A percentile compares a stretch with the other conserved stretches of the same genome.
phyloP scores from a whole-genome alignment of 2,888 invertebrate genomes.

The Stenichneumon culpator region DNA sequence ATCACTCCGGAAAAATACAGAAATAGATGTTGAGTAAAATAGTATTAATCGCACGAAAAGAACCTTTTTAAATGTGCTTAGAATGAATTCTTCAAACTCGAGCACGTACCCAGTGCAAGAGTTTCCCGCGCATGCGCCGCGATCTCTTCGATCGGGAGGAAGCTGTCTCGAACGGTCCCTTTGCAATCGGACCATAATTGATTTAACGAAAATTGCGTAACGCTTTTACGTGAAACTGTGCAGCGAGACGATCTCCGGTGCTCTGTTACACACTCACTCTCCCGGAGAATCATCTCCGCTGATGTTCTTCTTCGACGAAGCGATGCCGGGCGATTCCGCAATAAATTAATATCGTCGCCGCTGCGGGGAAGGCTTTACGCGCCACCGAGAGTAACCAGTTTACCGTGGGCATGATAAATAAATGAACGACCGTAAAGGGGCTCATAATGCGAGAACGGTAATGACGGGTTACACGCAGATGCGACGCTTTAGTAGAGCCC shows the following conservation, averaged over 20 bases:
- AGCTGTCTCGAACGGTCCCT: neutral
- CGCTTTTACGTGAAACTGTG: constrained; percentile 59
- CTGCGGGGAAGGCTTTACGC: neutral
- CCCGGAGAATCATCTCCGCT: neutral
- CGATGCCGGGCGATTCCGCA: constrained; percentile 21
- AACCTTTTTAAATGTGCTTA: too few relatives aligned
- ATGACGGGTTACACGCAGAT: constrained; percentile 53
- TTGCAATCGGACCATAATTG: constrained; percentile 16
- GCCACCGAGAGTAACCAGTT: constrained; percentile 45
- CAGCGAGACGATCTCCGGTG: constrained; percentile 8
- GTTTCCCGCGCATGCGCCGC: neutral
- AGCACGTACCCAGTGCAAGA: too few relatives aligned
- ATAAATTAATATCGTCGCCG: constrained; percentile 55
- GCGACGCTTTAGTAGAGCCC: constrained; percentile 23
- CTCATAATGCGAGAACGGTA: constrained; percentile 53
- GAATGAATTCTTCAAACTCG: too few relatives aligned
- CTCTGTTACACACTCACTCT: neutral
- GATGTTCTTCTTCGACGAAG: neutral
- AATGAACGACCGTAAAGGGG: constrained; percentile 54
- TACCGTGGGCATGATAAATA: constrained; percentile 42
- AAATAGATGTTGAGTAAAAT: too few relatives aligned
- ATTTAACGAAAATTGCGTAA: constrained; percentile 68
- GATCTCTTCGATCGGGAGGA: neutral
- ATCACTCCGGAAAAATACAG: too few relatives aligned
- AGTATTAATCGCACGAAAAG: too few relatives aligned